Base-by-base conservation (phyloP, 2,113 vertebrate species). In the Aphyosemion australe region DNA sequence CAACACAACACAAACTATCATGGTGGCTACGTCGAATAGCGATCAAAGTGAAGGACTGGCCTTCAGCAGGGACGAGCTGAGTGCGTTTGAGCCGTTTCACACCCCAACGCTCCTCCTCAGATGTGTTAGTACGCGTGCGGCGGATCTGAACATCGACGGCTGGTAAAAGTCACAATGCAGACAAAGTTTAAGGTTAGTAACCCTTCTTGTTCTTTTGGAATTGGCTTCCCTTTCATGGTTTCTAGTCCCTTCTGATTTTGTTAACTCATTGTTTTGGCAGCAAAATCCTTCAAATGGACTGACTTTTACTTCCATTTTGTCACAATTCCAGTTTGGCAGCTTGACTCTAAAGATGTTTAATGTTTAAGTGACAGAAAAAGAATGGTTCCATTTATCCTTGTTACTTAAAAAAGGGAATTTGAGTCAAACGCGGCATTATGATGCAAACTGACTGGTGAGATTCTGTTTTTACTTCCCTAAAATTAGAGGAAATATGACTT, bases 1-100 rank as follows among this genome's bases (percentile, higher is more conserved):
- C 65, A 66, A 82, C 77, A 88, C 82, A 78, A 87, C 73, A 82
- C 71, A 72, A 86, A 69, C 47, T 9, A 61, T 81, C 32, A 71
- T 61, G 71, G 61, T 31, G 53, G 74, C 46, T 52, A 45, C 16
- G 62, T 64, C 74, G 12, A 47, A 47, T 12, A 2, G 47, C 41
- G 39, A 63, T 53, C 48, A 46, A 62, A 79, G 76, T 76, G 75
- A 42, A 59, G 57, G 56, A 64, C 50, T 78, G 65, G 74, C 71
- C 65, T 65, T 61, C 46, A 5, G 4, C 41, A 61, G 65, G 54
- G 56, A 76, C 20, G 76, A 71, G 66, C 15, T 59, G 78, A 76
- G 18, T 50, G 56, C 39, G 50, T 65, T 41, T 8, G 54, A 68
- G 39, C 46, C 14, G 14, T 64, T 50, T 59, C 56, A 34, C 31